Evolutionary conservation across 30 jellyfish, hydroid and myxozoan genomes (phyloP).

Genomic region (Chrysaora quinquecirrha): DNA sequence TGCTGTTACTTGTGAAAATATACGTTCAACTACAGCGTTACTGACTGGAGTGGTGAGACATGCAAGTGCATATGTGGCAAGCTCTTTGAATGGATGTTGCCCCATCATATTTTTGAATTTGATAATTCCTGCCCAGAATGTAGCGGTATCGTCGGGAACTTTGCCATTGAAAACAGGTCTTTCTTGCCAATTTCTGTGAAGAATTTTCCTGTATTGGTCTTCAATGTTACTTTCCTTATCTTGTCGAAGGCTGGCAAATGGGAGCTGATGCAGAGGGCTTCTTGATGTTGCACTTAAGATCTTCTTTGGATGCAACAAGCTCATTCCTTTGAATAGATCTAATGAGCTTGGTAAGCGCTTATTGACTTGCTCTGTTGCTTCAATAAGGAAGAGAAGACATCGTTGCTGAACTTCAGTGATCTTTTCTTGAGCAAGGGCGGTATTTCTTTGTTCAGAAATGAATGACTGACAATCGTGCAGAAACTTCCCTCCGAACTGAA

Average conservation of each 20-base stretch:
- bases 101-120: slow-evolving; percentile 39
- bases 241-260: slow-evolving; percentile 37
- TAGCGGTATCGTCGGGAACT: slow-evolving; percentile 55
- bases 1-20: slow-evolving; percentile 61
- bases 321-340: slow-evolving; percentile 51
- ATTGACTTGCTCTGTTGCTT: slow-evolving; percentile 70
- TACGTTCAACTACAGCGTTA: slow-evolving; percentile 77
- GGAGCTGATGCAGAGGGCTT: slow-evolving; percentile 50
- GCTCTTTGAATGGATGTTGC: slow-evolving; percentile 52
- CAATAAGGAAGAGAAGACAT: slow-evolving; percentile 52
- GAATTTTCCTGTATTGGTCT: slow-evolving; percentile 67
- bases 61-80: slow-evolving; percentile 65
- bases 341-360: slow-evolving; percentile 50
- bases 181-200: slow-evolving; percentile 63
- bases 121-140: too few relatives aligned
- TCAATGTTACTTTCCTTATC: slow-evolving; percentile 36
- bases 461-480: slow-evolving; percentile 23
- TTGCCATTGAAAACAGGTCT: slow-evolving; percentile 57
- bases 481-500: slow-evolving; percentile 71
- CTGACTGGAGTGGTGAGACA: slow-evolving; percentile 72
- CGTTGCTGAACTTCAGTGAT: slow-evolving; percentile 51
- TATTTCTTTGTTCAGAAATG: slow-evolving; percentile 25
- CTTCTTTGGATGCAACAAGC: slow-evolving; percentile 42
- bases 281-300: slow-evolving; percentile 62
- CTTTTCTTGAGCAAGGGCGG: slow-evolving; percentile 31